Percentiles rank a stretch among this genome's conserved stretches.
Conservation (phyloP, 2,113 vertebrate species). For the Aptenodytes forsteri region DNA sequence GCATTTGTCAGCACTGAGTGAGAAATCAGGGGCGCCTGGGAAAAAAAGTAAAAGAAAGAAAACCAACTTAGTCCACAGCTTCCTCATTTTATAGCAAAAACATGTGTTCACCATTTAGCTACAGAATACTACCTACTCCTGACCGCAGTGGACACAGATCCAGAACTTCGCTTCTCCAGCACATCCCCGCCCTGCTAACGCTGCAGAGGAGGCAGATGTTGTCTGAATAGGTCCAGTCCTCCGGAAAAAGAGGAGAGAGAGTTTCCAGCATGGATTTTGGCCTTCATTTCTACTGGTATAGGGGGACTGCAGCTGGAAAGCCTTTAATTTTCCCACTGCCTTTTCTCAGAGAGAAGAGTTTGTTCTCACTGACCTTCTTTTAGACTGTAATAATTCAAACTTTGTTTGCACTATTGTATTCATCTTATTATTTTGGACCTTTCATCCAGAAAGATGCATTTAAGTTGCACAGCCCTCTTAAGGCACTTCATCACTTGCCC, state of each 20-base stretch:
- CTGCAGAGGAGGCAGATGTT: conserved; percentile 14
- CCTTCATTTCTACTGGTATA: neutral
- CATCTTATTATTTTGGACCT: conserved; percentile 49
- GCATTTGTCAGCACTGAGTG: neutral
- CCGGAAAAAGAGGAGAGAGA: neutral
- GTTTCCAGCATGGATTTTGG: neutral
- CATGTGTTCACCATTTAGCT: neutral
- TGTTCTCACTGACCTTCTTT: conserved; percentile 26
- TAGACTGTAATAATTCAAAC: neutral
- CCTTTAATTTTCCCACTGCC: conserved; percentile 5
- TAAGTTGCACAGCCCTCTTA: neutral
- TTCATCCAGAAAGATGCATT: conserved; percentile 52
- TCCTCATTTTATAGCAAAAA: neutral
- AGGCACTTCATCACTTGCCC: neutral
- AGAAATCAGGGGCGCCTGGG: neutral
- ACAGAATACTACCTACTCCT: neutral
- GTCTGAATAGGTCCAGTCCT: neutral
- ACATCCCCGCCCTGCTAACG: neutral
- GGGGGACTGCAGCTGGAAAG: conserved; percentile 19
- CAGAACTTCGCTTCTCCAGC: conserved; percentile 7
- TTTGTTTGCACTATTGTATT: neutral
- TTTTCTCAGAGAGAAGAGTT: conserved; percentile 1
- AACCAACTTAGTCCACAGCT: neutral
- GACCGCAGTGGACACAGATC: neutral
- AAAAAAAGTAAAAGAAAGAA: neutral